Evolutionary conservation across 92 coral and sea anemone species (phyloP), one percentile per base, ranked within the genome.

Genomic region (Virgularia gustaviana): DNA sequence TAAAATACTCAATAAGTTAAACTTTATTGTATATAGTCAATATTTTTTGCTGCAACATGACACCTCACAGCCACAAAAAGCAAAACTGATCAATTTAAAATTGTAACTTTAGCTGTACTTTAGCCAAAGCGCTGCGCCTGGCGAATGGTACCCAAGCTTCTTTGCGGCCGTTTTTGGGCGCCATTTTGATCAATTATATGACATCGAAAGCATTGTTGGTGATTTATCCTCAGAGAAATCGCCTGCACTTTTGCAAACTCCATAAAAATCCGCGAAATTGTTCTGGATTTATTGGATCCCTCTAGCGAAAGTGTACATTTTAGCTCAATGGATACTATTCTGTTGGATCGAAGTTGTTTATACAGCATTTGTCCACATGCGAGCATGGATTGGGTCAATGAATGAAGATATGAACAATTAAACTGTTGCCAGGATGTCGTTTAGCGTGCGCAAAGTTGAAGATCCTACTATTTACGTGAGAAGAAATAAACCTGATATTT

Each of bases 381-480:
- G 20, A 4, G 55, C 4, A 52, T 52, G 29, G 3, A 2, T 52
- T 52, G 29, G n/a, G n/a, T n/a, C n/a, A n/a, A n/a, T 22, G 7
- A 15, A 12, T 2, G 29, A 22, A 52, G 22, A 22, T 22, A 41
- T 41, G 72, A 36, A 33, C 49, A 68, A 49, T 51, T 49, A 10
- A 53, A 10, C 19, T 2, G 10, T 16, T 24, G 36, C 37, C 24
- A 43, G 16, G 24, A 68, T 68, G 75, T 68, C 75, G 33, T 68
- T 68, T 29, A 68, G 42, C 1, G 75, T 68, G 18, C 75, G 75
- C 61, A 68, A 45, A 31, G 62, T 68, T 1, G 61, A 68, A 49
- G 75, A 68, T 32, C 75, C 75, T 9, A 35, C 75, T 20, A 68
- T 68, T 29, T 51, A 68, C 35, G 75, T 68, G 19, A 47, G 75